Percentiles rank a stretch among this genome's conserved stretches.
These are phyloP conservation scores for Automeris io DNA, from an alignment of 2,888 invertebrate species.

Conservation along the genomic window DNA sequence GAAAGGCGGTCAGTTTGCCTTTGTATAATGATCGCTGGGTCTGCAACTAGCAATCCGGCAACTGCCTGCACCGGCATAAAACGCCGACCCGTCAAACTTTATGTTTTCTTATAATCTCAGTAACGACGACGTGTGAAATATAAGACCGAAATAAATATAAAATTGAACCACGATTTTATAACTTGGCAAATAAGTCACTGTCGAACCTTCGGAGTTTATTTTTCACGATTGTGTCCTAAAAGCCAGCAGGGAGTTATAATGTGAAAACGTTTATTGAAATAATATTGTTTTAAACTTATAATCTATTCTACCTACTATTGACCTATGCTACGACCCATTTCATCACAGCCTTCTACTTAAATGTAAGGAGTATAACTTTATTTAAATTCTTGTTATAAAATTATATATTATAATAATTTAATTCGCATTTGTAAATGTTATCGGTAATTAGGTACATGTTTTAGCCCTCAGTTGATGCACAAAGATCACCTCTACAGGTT, in stretches of 20 bases:
- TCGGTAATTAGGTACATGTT: too few relatives aligned
- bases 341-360: too few relatives aligned
- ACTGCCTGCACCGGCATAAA: constrained; percentile 31
- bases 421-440: too few relatives aligned
- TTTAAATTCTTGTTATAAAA: too few relatives aligned
- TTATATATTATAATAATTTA: too few relatives aligned
- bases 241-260: constrained; percentile 28
- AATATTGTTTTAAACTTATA: constrained; percentile 16
- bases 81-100: constrained; percentile 40
- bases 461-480: too few relatives aligned
- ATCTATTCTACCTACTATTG: too few relatives aligned
- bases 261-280: constrained; percentile 39
- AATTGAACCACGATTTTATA: constrained; percentile 48
- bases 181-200: constrained; percentile 58
- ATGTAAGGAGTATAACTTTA: too few relatives aligned
- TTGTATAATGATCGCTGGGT: background rate
- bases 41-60: constrained; percentile 5
- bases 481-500: too few relatives aligned
- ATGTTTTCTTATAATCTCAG: constrained; percentile 50
- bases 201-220: constrained; percentile 41
- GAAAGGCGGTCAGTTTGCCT: constrained; percentile 1
- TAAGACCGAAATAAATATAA: constrained; percentile 53
- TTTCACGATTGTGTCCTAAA: constrained; percentile 46
- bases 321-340: too few relatives aligned
- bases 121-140: constrained; percentile 55